Conservation (phyloP, 2,888 invertebrate genomes). For the Scelioninae gen. 2 region DNA sequence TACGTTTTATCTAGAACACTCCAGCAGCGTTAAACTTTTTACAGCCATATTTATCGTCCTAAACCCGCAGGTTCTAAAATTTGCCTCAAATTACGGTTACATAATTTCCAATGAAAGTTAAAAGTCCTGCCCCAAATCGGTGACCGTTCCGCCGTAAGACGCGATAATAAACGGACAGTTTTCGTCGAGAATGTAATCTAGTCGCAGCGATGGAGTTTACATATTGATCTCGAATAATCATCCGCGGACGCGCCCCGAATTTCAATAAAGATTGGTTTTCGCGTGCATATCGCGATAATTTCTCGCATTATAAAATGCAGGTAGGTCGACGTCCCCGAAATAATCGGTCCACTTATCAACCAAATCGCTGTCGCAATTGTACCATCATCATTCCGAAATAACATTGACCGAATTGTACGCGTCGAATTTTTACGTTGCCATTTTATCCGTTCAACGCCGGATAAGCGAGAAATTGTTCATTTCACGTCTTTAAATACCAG, state of each 20-base stretch:
- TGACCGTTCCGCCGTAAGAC: slow-evolving; percentile 31
- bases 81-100: slow-evolving; percentile 36
- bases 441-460: no score
- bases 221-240: slow-evolving; percentile 56
- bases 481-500: no score
- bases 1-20: slow-evolving; percentile 44
- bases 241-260: slow-evolving; percentile 51
- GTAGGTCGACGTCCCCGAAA: slow-evolving; percentile 7
- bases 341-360: slow-evolving; percentile 17
- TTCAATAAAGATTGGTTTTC: slow-evolving; percentile 64
- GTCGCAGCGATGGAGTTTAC: slow-evolving; percentile 40
- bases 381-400: no score
- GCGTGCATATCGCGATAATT: slow-evolving; percentile 61
- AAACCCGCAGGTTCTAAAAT: slow-evolving; percentile 47
- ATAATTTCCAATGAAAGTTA: slow-evolving; percentile 39
- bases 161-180: slow-evolving; percentile 45
- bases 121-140: slow-evolving; percentile 35
- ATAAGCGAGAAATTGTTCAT: no score
- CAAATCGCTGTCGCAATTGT: neutral
- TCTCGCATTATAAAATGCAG: slow-evolving; percentile 28
- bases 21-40: slow-evolving; percentile 42
- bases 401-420: no score
- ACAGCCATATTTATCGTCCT: slow-evolving; percentile 38
- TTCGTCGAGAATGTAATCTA: slow-evolving; percentile 33
- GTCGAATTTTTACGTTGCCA: no score